Evolutionary conservation across 2,888 invertebrate species (phyloP), one percentile per base, ranked within the genome.

Genomic region (Erebia epiphron): DNA sequence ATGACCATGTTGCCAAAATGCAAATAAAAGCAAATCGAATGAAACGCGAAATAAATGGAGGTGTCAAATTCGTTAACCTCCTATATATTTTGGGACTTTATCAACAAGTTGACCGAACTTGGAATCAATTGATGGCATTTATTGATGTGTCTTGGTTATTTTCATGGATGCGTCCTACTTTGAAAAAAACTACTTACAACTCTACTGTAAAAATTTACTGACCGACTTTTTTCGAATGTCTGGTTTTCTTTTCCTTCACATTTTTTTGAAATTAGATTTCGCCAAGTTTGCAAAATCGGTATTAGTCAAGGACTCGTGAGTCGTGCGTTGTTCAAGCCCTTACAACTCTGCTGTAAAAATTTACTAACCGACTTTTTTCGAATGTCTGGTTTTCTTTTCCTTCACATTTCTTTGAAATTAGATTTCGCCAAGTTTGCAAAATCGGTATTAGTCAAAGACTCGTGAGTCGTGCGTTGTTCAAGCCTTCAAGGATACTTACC

Each of bases 31-130:
- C 64, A 66, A 73, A 75, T 73, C 71, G 41, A 73, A 73, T 67
- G 68, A 72, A 58, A 68, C 56, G 71, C 68, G 71, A 67, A 46
- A 46, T 66, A 56, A 41, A 35, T 56, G 13, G 21, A 54, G 61
- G 75, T 75, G 85, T 83, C 87, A 87, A 86, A 82, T 82, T 80
- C 77, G 79, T 86, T 89, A 81, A 88, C 86, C 86, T 75, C 66
- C 67, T 75, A 80, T 75, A 80, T 80, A 81, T 83, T 86, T 84
- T 75, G 78, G 79, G 79, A 79, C 82, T 83, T 78, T 77, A 80
- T 83, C 78, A 69, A 49, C 57, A 68, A 54, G 74, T 71, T 75
- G 73, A 78, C 75, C 73, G 76, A 72, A 77, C 79, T 77, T 79
- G 78, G 78, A 80, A 83, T 81, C 82, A 82, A 86, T 84, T 86